Evolutionary conservation across 2,113 vertebrate genomes (phyloP), one percentile per base, ranked within the genome.

Genomic region (Leptocoma aspasia): DNA sequence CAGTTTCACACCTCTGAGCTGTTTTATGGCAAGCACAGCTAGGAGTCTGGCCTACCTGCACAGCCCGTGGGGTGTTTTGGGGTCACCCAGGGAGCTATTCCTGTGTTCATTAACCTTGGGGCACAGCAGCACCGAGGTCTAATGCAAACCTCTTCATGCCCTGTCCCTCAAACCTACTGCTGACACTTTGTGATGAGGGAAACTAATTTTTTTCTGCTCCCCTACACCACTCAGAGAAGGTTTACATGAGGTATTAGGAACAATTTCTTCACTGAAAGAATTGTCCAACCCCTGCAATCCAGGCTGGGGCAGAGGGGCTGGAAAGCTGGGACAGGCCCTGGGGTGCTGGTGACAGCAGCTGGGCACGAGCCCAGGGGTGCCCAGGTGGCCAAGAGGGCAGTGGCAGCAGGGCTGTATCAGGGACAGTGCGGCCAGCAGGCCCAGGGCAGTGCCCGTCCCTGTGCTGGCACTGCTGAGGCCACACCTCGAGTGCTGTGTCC

Each of bases 31-130:
- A 50, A 41, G 26, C 15, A 16, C 19, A 33, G 15, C 9, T n/a
- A 0, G 1, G 1, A 54, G 18, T 19, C 47, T 53, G 53, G 27
- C 3, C 26, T 6, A 23, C 10, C 13, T 3, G 4, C 17, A 18
- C 13, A 79, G 11, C 7, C 17, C 26, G 11, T 9, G 41, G 8
- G 19, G 44, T 10, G 11, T n/a, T 73, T 53, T 39, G 21, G 27
- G 3, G 19, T 56, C 21, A 57, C 23, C 9, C 30, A 70, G 37
- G 16, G 28, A 71, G 8, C 3, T 52, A 1, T 8, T 82, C 5
- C 37, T 23, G 2, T 2, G 11, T 6, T 47, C 37, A 6, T 33
- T 13, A 28, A 7, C 18, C 22, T 47, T 10, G 24, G n/a, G 64
- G 22, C 19, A 65, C 6, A 44, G 20, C 0, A 2, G 33, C 52